Evolutionary conservation across 2,797 vertebrate genomes (phyloP).

Genomic region (Odontamblyopus lacepedii): DNA sequence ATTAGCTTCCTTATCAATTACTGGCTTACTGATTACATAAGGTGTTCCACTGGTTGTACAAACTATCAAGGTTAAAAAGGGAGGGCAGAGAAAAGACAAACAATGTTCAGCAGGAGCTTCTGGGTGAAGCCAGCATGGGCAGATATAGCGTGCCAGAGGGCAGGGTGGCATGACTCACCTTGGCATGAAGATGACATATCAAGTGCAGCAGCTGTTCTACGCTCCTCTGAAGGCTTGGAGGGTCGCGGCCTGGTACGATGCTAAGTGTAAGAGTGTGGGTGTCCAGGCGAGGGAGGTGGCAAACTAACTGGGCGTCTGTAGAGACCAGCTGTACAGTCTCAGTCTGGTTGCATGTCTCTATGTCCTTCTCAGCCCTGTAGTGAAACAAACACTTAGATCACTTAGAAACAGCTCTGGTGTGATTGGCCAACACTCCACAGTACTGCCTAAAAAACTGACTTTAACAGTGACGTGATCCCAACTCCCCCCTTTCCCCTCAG

Average conservation of each 20-base stretch:
- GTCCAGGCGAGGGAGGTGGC: slow-evolving; percentile 81
- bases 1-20: slow-evolving; percentile 62
- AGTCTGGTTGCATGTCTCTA: slow-evolving; percentile 66
- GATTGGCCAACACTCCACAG: slow-evolving; percentile 37
- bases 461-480: slow-evolving; percentile 44
- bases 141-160: slow-evolving; percentile 29
- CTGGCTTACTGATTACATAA: slow-evolving; percentile 63
- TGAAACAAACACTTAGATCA: slow-evolving; percentile 60
- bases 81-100: slow-evolving; percentile 62
- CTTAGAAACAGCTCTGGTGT: not conserved
- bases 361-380: slow-evolving; percentile 80
- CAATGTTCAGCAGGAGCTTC: slow-evolving; percentile 40
- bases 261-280: slow-evolving; percentile 86
- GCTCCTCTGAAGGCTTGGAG: slow-evolving; percentile 72
- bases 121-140: slow-evolving; percentile 14
- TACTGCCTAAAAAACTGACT: slow-evolving; percentile 25
- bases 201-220: slow-evolving; percentile 77
- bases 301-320: slow-evolving; percentile 75
- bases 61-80: slow-evolving; percentile 60
- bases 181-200: slow-evolving; percentile 70
- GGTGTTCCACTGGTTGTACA: slow-evolving; percentile 66
- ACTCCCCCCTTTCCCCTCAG: slow-evolving; percentile 15
- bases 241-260: slow-evolving; percentile 51
- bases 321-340: slow-evolving; percentile 74
- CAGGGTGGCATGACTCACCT: slow-evolving; percentile 63